Percentiles rank a stretch among this genome's conserved stretches.
Evolutionary conservation across 2,113 vertebrate species (phyloP).

Genomic region (Labeo rohita): DNA sequence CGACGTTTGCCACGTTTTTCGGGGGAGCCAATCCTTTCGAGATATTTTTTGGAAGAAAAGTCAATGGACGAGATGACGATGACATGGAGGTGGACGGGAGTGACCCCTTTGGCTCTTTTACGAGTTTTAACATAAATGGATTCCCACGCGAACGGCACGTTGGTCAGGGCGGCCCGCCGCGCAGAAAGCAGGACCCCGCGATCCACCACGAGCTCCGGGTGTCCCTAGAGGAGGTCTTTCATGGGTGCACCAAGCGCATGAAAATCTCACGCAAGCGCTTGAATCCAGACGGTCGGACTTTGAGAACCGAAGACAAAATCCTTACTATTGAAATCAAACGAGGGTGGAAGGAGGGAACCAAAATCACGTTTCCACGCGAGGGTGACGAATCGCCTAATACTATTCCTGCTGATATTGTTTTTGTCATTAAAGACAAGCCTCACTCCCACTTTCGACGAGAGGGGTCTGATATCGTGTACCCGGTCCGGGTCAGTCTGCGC

Average conservation of each 20-base stretch:
- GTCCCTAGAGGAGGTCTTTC: conserved; percentile 94
- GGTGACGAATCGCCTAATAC: conserved; percentile 90
- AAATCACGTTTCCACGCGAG: conserved; percentile 97
- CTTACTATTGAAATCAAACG: conserved; percentile 97
- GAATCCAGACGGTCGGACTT: conserved; percentile 91
- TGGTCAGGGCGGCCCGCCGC: conserved; percentile 82
- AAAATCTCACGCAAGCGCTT: conserved; percentile 94
- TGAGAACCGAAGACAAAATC: conserved; percentile 95
- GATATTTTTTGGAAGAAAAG: conserved; percentile 95
- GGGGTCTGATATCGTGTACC: conserved; percentile 94
- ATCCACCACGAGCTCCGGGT: conserved; percentile 94
- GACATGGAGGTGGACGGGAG: conserved; percentile 95
- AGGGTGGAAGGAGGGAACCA: conserved; percentile 98
- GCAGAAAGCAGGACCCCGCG: conserved; percentile 93
- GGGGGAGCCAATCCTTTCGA: conserved; percentile 96
- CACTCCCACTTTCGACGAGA: conserved; percentile 94
- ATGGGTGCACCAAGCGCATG: conserved; percentile 95
- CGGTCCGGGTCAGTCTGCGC: conserved; percentile 88
- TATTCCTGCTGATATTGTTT: conserved; percentile 97
- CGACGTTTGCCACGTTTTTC: conserved; percentile 97
- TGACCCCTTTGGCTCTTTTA: conserved; percentile 91
- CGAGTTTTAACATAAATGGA: conserved; percentile 91
- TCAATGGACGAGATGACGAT: conserved; percentile 87
- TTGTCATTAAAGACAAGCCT: conserved; percentile 97
- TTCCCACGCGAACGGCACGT: conserved; percentile 92